Evolutionary conservation across 2,888 invertebrate genomes (phyloP).

Genomic region (Branchellion lobata): DNA sequence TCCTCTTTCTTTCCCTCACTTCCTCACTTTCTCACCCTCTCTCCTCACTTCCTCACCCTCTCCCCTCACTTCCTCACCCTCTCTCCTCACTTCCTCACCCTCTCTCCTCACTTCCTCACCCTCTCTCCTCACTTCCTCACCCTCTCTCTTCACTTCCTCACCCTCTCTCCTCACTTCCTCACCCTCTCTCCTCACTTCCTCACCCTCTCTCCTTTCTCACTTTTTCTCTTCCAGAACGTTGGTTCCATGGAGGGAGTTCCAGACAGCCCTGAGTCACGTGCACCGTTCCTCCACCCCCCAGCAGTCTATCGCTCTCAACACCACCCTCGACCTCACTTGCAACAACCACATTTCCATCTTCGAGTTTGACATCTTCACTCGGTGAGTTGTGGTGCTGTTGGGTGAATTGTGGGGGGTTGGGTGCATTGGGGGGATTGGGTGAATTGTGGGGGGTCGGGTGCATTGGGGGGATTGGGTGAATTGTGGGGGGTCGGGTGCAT

Average conservation of each 20-base stretch:
- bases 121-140: background rate
- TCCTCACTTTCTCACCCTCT: no score
- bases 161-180: background rate
- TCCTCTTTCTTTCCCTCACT: no score
- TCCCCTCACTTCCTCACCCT: no score
- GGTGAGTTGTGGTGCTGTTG: slow-evolving; percentile 67
- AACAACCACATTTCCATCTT: slow-evolving; percentile 99
- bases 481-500: no score
- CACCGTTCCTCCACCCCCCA: slow-evolving; percentile 91
- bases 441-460: background rate
- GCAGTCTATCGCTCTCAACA: slow-evolving; percentile 97
- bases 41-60: no score
- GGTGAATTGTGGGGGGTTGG: no score
- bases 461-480: no score
- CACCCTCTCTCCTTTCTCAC: no score
- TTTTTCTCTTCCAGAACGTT: slow-evolving; percentile 89
- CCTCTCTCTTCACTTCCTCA: background rate
- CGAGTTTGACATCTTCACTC: slow-evolving; percentile 99
- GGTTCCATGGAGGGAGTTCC: slow-evolving; percentile 95
- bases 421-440: background rate
- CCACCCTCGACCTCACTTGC: slow-evolving; percentile 97
- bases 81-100: no score
- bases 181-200: no score
- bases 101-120: no score
- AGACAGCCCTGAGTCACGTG: slow-evolving; percentile 87